phyloP scores from a whole-genome alignment of 1,140 invertebrate species.

The Drosophila mauritiana region DNA sequence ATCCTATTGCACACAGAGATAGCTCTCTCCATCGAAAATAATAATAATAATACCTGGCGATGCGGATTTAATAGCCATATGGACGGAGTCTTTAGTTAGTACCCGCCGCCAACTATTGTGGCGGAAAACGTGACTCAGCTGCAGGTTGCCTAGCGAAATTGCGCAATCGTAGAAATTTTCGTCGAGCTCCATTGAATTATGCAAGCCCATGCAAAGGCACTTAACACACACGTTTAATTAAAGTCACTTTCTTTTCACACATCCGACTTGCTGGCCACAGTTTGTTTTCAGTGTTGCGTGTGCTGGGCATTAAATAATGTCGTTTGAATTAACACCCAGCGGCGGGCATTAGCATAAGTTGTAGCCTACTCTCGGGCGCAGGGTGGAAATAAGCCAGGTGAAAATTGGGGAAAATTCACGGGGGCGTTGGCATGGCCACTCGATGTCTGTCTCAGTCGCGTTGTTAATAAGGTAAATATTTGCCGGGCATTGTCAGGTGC shows the following conservation, averaged over 20 bases:
- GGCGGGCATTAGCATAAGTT: conserved; percentile 71
- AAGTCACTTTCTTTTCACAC: conserved; percentile 78
- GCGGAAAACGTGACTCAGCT: conserved; percentile 33
- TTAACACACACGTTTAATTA: conserved; percentile 71
- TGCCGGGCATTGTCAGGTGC: conserved; percentile 41
- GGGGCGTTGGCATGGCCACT: conserved; percentile 44
- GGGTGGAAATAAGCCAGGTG: not conserved
- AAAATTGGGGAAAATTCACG: not conserved
- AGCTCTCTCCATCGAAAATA: conserved; percentile 14
- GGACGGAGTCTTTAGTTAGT: conserved; percentile 1
- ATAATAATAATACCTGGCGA: conserved; percentile 28
- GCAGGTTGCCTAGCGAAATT: conserved; percentile 11
- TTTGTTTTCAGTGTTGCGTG: conserved; percentile 53
- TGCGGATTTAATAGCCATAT: conserved; percentile 61
- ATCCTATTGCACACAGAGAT: conserved; percentile 32
- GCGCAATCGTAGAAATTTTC: conserved; percentile 49
- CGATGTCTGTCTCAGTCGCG: conserved; percentile 15
- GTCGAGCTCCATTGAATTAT: conserved; percentile 59
- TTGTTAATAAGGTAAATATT: conserved; percentile 78
- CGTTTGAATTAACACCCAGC: conserved; percentile 74
- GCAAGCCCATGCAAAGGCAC: conserved; percentile 51
- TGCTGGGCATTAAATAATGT: conserved; percentile 80
- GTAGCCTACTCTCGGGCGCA: conserved; percentile 57
- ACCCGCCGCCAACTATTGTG: conserved; percentile 4
- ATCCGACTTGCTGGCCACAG: conserved; percentile 23